phyloP scores from a whole-genome alignment of 35 echinoderm and acorn worm species.

The Lytechinus variegatus region DNA sequence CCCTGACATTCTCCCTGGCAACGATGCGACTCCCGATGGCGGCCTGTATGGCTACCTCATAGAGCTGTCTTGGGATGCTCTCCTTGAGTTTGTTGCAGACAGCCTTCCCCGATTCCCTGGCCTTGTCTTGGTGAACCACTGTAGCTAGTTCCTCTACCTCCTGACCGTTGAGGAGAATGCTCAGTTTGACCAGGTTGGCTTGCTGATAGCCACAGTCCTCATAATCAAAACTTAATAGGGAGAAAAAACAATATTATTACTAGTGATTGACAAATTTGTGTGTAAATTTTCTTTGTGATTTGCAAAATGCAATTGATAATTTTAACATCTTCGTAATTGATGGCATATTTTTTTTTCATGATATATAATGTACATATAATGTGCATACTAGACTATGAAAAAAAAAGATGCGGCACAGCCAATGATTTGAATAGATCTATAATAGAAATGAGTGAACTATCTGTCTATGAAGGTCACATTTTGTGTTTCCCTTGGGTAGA shows the following conservation, averaged over 20 bases:
- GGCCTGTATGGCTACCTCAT: slow-evolving; percentile 92
- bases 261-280: background rate
- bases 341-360: no score
- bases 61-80: slow-evolving; percentile 89
- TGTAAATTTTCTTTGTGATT: background rate
- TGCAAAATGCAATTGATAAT: no score
- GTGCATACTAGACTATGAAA: no score
- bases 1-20: slow-evolving; percentile 85
- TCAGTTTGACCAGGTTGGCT: slow-evolving; percentile 86
- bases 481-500: no score
- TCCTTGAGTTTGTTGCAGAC: slow-evolving; percentile 81
- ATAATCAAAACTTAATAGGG: slow-evolving; percentile 83
- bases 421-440: no score
- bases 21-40: slow-evolving; percentile 81
- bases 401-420: no score
- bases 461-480: no score
- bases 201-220: slow-evolving; percentile 85
- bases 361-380: no score
- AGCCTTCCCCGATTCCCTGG: slow-evolving; percentile 68
- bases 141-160: slow-evolving; percentile 81
- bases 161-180: slow-evolving; percentile 81
- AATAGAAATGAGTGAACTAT: no score
- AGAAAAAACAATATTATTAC: background rate
- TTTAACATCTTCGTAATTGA: no score
- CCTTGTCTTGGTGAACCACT: slow-evolving; percentile 78